These are phyloP conservation scores for Xenus cinereus DNA, from an alignment of 2,113 vertebrate genomes.

Conservation along the genomic window DNA sequence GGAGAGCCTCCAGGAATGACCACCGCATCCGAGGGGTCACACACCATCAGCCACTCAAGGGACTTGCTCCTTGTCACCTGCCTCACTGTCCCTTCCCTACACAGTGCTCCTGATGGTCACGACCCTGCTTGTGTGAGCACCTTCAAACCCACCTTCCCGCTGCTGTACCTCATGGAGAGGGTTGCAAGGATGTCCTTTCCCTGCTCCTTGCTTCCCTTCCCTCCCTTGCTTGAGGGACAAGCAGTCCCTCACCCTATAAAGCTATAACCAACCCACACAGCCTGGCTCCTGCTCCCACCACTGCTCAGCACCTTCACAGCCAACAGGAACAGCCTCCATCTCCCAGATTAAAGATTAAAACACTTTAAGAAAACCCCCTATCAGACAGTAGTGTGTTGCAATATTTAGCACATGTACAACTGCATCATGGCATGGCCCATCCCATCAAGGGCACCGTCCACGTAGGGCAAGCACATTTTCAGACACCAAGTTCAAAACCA, in stretches of 20 bases:
- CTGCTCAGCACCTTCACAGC: accelerated
- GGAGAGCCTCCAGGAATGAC: neutral
- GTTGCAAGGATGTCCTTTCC: neutral
- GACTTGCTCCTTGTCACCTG: neutral
- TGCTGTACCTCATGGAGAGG: neutral
- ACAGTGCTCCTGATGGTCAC: too few species aligned
- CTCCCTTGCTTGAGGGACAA: too few species aligned
- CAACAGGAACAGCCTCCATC: neutral
- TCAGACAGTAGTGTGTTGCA: neutral
- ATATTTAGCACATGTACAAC: neutral
- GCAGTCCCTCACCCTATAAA: neutral
- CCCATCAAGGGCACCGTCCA: neutral
- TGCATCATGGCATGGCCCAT: neutral
- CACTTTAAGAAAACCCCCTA: neutral
- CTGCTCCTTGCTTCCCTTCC: too few species aligned
- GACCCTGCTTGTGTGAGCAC: neutral
- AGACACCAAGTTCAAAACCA: neutral
- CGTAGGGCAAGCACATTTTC: accelerated
- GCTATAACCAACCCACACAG: neutral
- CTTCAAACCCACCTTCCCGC: neutral
- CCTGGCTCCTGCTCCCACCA: neutral
- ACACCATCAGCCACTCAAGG: neutral
- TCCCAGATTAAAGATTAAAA: neutral
- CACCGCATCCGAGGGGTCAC: too few species aligned
- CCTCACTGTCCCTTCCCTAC: neutral